Conservation (phyloP, 2,797 vertebrate genomes). For the Ctenopoma multispine region DNA sequence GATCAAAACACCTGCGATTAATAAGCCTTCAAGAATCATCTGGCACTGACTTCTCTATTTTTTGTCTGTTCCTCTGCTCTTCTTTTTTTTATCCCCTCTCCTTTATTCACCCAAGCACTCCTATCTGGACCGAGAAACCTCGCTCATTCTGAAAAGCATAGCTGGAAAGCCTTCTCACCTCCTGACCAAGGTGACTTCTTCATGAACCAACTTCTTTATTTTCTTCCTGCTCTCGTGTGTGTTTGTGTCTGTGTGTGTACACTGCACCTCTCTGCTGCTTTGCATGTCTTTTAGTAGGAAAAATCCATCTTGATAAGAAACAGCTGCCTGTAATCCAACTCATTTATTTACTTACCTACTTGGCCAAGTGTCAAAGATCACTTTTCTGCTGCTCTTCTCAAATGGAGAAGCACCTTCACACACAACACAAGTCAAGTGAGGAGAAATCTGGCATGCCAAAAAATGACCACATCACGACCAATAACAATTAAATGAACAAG, state of each 20-base stretch:
- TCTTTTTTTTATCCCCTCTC: constrained; percentile 9
- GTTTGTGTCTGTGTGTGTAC: constrained; percentile 22
- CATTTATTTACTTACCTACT: background rate
- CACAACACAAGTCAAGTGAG: background rate
- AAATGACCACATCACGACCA: background rate
- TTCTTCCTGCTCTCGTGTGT: constrained; percentile 25
- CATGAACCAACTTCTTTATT: constrained; percentile 70
- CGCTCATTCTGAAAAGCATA: constrained; percentile 99
- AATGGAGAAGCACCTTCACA: no score
- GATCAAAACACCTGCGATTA: constrained; percentile 67
- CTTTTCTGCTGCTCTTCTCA: background rate
- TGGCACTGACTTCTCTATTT: constrained; percentile 81
- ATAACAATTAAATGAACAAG: background rate
- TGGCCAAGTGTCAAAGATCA: background rate
- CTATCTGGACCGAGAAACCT: constrained; percentile 99
- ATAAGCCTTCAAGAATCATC: constrained; percentile 74
- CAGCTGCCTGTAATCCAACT: background rate
- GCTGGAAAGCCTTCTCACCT: constrained; percentile 99
- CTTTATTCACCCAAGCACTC: constrained; percentile 92
- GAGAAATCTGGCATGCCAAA: background rate
- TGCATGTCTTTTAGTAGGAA: constrained; percentile 39
- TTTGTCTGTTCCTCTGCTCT: constrained; percentile 62
- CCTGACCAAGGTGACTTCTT: constrained; percentile 98
- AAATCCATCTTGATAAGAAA: constrained; percentile 27
- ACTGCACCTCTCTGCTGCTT: constrained; percentile 52